Evolutionary conservation across 2,113 vertebrate species (phyloP), one percentile per base, ranked within the genome.

Genomic region (Regulus satrapa): DNA sequence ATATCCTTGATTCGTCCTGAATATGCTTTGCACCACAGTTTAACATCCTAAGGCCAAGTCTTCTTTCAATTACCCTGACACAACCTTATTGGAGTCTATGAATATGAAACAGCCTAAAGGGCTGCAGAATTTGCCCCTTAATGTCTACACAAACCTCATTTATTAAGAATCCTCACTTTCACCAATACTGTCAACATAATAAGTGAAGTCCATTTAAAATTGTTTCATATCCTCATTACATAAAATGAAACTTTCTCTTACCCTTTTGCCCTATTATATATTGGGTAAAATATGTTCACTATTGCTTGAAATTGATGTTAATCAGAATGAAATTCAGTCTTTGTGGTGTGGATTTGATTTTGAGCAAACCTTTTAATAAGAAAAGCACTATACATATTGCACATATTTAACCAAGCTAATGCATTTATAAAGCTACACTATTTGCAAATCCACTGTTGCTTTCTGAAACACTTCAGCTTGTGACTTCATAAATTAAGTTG

Each of bases 71-170:
- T 94, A 91, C 68, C 9, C n/a, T 55, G 24, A 84, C 28, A 46
- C 21, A 84, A 55, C 13, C 18, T 34, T 69, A 16, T 14, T 85
- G 54, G 69, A 76, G 63, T 76, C 41, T 49, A 34, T 80, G 41
- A 88, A 83, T 63, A 92, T 24, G 18, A 83, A 92, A 55, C 18
- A 91, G 18, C 12, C 46, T 86, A 86, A 93, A 88, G 40, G 51
- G 43, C 21, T 71, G 34, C 62, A 90, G 55, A 80, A 71, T 84
- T 51, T 92, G 46, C 20, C 38, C 48, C 64, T 77, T 78, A 80
- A 74, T 24, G 18, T 63, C 62, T 63, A 29, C 3, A 2, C 0
- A 14, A 85, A 71, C 10, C 5, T 55, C 18, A 54, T 88, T 62
- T 86, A 66, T 86, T 74, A 83, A 73, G 59, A 77, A 69, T 86